phyloP scores from a whole-genome alignment of 2,888 invertebrate genomes.

The Sclerodermus sp. region DNA sequence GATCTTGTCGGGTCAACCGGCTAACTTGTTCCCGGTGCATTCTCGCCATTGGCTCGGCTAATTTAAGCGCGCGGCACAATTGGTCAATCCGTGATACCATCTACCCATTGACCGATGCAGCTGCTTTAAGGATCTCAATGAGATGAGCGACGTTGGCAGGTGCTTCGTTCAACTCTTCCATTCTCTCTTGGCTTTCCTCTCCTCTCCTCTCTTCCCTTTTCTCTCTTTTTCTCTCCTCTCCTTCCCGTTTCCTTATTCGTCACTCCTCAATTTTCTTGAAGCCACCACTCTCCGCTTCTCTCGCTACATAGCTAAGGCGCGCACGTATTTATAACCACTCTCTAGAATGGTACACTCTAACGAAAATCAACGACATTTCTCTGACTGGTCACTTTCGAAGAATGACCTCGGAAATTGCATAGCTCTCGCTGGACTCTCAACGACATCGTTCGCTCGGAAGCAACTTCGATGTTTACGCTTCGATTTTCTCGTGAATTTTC shows the following conservation, averaged over 20 bases:
- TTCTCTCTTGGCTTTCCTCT: conserved; percentile 13
- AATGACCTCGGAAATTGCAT: no score
- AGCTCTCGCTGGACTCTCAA: no score
- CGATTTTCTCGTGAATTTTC: no score
- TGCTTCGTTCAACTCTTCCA: conserved; percentile 29
- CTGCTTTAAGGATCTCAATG: conserved; percentile 51
- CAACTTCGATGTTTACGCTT: no score
- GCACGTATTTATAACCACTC: no score
- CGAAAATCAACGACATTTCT: no score
- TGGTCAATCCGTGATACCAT: conserved; percentile 36
- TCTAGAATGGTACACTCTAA: no score
- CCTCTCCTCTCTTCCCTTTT: not conserved
- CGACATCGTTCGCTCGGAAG: no score
- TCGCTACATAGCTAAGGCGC: no score
- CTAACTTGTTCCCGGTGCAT: conserved; percentile 7
- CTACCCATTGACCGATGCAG: conserved; percentile 48
- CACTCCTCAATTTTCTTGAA: conserved; percentile 4
- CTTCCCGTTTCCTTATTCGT: conserved; percentile 7
- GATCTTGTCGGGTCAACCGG: conserved; percentile 19
- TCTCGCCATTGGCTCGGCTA: conserved; percentile 33
- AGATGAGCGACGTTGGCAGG: conserved; percentile 51
- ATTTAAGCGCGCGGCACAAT: conserved; percentile 42
- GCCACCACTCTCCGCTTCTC: conserved; percentile 6
- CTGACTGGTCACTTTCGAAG: no score
- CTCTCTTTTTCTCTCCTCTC: conserved; percentile 10